Evolutionary conservation across 2,113 vertebrate genomes (phyloP), one percentile per base, ranked within the genome.

Genomic region (Mola mola): DNA sequence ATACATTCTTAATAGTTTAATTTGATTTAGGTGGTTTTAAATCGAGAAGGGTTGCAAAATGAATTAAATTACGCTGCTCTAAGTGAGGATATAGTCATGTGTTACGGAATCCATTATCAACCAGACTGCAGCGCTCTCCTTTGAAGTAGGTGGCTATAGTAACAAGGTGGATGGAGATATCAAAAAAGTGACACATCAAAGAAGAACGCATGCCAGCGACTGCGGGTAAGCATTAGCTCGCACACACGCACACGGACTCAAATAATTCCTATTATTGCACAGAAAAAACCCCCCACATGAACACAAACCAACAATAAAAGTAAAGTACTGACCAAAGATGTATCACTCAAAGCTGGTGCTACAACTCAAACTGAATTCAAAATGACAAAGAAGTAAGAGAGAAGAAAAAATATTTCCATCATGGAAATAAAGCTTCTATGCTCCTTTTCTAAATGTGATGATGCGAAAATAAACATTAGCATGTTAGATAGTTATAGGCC

Each of bases 91-190:
- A 38, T 57, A 38, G 40, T 63, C 51, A 31, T 65, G 22, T 49
- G 44, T 47, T 61, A 47, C 46, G 41, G 73, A 81, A 76, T 79
- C 77, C 72, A 49, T 8, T 62, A 61, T 72, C 65, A 81, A 87
- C 64, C n/a, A 38, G 41, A 42, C 3, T 13, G 24, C n/a, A 53
- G 47, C 10, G 4, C 52, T 62, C 22, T 24, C 16, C 72, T 82
- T 82, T 74, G 78, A 81, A 74, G 70, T 78, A 56, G 47, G 60
- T 68, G 44, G 44, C 48, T 68, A 65, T 67, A 73, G 68, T 74
- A 73, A 74, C n/a, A 2, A 68, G 43, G 42, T 63, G 25, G 52
- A 77, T 50, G 19, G 36, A 73, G 29, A 59, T 53, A 60, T 43
- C 26, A 66, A 46, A 53, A 22, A 70, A 61, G 21, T 9, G 9